Base-by-base conservation (phyloP, 2,797 vertebrate genomes). In the Enteromius viviparus region DNA sequence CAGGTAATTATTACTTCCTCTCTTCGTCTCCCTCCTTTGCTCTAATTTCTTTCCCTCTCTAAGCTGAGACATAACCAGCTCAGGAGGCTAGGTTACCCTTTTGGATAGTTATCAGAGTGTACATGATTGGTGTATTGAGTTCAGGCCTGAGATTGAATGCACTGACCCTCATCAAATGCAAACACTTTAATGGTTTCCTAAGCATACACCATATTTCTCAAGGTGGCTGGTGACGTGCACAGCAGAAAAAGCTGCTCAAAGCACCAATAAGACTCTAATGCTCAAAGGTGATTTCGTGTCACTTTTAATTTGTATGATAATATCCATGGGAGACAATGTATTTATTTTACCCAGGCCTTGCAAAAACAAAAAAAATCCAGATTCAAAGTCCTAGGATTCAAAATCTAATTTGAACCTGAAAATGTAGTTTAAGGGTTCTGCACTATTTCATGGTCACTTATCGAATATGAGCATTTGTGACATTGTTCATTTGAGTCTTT, bases 81-180 rank as follows among this genome's bases (percentile, higher is more conserved):
- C 77, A 82, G 78, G 87, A 89, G 82, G 83, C 78, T 83, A 76
- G 87, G 87, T 90, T 90, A 87, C 86, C 77, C 37, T 83, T 91
- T 89, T 89, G 92, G 91, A 90, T 87, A 77, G 80, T 70, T 84
- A 89, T 82, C 84, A 69, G 70, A 83, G 84, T 81, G 86, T 87
- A 82, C 81, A 87, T 90, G 89, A 92, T 91, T 91, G 49, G 76
- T 89, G 82, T 84, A 89, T 87, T 88, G 88, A 88, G 85, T 91
- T 92, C 79, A 78, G 66, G n/a, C 19, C 51, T 29, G 53, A 88
- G 87, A 89, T 86, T 89, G 86, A 88, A 89, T 85, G 88, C 83
- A 75, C 51, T 90, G 86, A 88, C 88, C 88, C 87, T 75, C 29
- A 78, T 87, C 84, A 76, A 88, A 86, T 85, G 83, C 85, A 81